phyloP scores from a whole-genome alignment of 2,888 invertebrate species.

The Drosophila dives region DNA sequence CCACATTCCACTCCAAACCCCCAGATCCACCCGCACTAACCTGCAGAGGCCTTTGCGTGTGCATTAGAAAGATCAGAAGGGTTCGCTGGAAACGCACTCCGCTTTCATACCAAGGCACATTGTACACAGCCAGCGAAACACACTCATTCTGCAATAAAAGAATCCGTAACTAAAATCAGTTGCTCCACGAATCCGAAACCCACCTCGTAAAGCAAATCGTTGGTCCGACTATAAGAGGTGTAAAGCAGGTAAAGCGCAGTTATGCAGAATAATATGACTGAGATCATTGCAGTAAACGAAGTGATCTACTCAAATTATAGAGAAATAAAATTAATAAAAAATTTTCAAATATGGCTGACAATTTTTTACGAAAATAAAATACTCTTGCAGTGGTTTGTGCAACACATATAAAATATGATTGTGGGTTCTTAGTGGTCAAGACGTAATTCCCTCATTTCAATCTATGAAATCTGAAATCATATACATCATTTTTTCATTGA shows the following conservation, averaged over 20 bases:
- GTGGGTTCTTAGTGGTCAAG: neutral
- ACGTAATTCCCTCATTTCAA: too few species aligned
- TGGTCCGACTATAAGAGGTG: conserved; percentile 83
- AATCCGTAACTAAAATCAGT: conserved; percentile 7
- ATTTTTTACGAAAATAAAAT: neutral
- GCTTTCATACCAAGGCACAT: conserved; percentile 79
- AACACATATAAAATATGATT: neutral
- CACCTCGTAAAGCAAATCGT: conserved; percentile 82
- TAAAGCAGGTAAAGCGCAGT: conserved; percentile 82
- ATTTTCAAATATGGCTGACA: too few species aligned
- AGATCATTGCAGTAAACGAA: conserved; percentile 48
- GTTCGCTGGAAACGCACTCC: conserved; percentile 69
- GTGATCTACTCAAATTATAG: conserved; percentile 7
- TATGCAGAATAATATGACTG: conserved; percentile 63
- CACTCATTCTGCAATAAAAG: conserved; percentile 67
- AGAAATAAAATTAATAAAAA: neutral
- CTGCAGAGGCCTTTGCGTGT: conserved; percentile 78
- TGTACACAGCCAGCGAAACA: conserved; percentile 80
- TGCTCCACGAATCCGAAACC: conserved; percentile 8
- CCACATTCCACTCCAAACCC: neutral
- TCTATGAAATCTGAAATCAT: neutral
- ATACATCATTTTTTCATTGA: neutral
- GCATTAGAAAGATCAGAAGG: conserved; percentile 77
- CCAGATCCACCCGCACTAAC: conserved; percentile 50
- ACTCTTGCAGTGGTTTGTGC: neutral